Evolutionary conservation across 2,888 invertebrate genomes (phyloP).

Genomic region (Papilio gigon): DNA sequence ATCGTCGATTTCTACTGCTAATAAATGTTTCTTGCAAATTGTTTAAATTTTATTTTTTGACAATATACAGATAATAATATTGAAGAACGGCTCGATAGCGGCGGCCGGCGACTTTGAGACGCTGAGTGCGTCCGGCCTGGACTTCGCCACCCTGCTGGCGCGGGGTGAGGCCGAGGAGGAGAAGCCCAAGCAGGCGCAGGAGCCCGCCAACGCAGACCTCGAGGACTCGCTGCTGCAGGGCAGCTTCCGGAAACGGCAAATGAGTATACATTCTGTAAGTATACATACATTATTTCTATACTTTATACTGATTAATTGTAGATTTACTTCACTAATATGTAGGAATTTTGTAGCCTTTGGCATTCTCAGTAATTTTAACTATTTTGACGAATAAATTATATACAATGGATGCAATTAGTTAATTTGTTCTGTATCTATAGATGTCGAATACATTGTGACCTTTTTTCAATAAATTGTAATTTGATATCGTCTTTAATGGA

Average conservation of each 20-base stretch:
- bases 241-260: slow-evolving; percentile 75
- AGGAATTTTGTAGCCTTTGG: too few species aligned
- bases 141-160: slow-evolving; percentile 88
- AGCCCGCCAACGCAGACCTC: slow-evolving; percentile 50
- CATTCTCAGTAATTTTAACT: too few species aligned
- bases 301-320: too few species aligned
- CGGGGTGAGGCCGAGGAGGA: slow-evolving; percentile 75
- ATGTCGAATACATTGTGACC: too few species aligned
- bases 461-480: too few species aligned
- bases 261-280: slow-evolving; percentile 78
- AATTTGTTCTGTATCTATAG: too few species aligned
- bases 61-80: slow-evolving; percentile 76
- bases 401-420: too few species aligned
- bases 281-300: slow-evolving; percentile 41
- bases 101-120: slow-evolving; percentile 88
- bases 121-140: slow-evolving; percentile 87
- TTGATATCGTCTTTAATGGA: too few species aligned
- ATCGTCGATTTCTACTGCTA: too few species aligned
- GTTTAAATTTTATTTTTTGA: not conserved
- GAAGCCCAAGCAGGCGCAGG: slow-evolving; percentile 53
- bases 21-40: not conserved
- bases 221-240: slow-evolving; percentile 63
- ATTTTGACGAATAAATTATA: too few species aligned
- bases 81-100: slow-evolving; percentile 82
- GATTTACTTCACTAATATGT: too few species aligned